Evolutionary conservation across 2,113 vertebrate genomes (phyloP).

Genomic region (Paramormyrops kingsleyae): DNA sequence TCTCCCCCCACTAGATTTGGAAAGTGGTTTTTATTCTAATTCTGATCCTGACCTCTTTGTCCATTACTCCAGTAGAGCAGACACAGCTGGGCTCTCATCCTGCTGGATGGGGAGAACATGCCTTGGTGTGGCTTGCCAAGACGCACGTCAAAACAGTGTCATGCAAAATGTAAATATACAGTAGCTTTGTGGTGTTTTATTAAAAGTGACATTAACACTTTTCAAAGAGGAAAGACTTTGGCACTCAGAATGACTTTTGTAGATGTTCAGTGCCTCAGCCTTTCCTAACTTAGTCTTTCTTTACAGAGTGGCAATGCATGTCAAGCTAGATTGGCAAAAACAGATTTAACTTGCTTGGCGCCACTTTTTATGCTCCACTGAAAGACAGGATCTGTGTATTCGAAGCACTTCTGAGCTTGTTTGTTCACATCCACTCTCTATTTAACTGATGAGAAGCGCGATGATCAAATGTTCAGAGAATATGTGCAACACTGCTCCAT

Average conservation of each 20-base stretch:
- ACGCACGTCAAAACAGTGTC: not conserved
- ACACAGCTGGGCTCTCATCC: not conserved
- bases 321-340: not conserved
- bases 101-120: not conserved
- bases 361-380: not conserved
- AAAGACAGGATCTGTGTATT: not conserved
- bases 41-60: not conserved
- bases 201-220: not conserved
- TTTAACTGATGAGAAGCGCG: not conserved
- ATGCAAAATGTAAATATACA: conserved; percentile 10
- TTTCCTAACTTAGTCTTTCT: not conserved
- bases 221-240: not conserved
- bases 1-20: not conserved
- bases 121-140: not conserved
- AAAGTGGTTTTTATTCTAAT: not conserved
- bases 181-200: not conserved
- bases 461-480: not conserved
- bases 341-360: not conserved
- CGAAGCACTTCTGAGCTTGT: not conserved
- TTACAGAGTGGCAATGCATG: not conserved
- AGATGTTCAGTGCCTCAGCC: not conserved
- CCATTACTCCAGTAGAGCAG: not conserved
- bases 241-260: not conserved
- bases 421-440: not conserved
- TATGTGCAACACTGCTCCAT: not conserved